A percentile compares a stretch with the other conserved stretches of the same genome.
Conservation (phyloP, 2,888 invertebrate genomes). For the Bellardia bayeri region DNA sequence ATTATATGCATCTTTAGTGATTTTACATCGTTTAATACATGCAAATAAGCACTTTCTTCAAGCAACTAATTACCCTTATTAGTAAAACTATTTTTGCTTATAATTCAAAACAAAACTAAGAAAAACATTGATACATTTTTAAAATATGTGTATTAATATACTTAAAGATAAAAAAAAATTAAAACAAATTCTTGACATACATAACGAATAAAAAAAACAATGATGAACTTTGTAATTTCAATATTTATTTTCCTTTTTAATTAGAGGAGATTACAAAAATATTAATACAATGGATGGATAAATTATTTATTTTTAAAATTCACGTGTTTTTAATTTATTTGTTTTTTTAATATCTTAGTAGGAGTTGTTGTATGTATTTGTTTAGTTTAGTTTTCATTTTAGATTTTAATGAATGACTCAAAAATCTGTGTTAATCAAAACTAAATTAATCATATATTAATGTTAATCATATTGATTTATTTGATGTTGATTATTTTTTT, state of each 20-base stretch:
- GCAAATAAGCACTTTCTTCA: too few relatives aligned
- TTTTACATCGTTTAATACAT: too few relatives aligned
- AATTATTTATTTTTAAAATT: conserved; percentile 20
- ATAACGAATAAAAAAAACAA: not conserved
- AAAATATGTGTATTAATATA: too few relatives aligned
- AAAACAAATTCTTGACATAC: not conserved
- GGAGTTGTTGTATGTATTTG: not conserved
- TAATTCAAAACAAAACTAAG: not conserved
- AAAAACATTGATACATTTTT: not conserved
- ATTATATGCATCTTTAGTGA: too few relatives aligned
- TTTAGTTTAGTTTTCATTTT: not conserved
- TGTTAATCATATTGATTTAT: conserved; percentile 23
- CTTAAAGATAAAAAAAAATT: not conserved
- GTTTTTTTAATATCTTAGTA: not conserved
- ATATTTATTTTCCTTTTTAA: not conserved
- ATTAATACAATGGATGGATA: not conserved
- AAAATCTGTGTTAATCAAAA: conserved; percentile 29
- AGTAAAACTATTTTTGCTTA: not conserved
- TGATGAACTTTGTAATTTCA: not conserved
- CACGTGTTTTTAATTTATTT: conserved; percentile 12
- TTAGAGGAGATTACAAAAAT: not conserved
- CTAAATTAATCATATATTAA: conserved; percentile 13
- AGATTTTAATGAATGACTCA: not conserved
- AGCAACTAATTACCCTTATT: not conserved
- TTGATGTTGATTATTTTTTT: not conserved